phyloP scores from a whole-genome alignment of 1,140 invertebrate genomes.

The Muscidifurax raptorellus region DNA sequence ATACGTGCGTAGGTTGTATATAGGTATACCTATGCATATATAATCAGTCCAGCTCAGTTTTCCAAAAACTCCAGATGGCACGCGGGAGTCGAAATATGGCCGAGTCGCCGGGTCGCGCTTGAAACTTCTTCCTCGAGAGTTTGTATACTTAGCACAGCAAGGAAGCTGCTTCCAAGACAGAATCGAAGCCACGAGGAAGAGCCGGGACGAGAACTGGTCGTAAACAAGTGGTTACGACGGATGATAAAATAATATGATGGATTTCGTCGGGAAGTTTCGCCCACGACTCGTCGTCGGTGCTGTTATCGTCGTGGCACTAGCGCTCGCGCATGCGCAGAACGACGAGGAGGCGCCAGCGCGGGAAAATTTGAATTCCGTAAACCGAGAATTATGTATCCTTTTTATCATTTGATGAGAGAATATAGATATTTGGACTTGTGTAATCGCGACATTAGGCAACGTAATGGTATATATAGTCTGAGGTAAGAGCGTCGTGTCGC shows the following conservation, averaged over 20 bases:
- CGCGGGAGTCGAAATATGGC: constrained; percentile 38
- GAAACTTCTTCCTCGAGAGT: not conserved
- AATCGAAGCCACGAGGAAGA: not conserved
- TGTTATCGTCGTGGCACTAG: constrained; percentile 23
- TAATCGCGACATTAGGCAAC: not conserved
- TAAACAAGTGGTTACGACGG: not conserved
- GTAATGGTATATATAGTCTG: no score
- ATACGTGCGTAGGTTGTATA: not conserved
- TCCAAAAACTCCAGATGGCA: constrained; percentile 47
- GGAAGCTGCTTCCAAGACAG: not conserved
- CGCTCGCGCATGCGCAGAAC: constrained; percentile 52
- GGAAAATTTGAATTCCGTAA: constrained; percentile 51
- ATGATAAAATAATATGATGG: not conserved
- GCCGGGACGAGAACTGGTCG: not conserved
- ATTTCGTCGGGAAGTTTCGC: not conserved
- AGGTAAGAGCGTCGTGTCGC: no score
- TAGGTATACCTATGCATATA: not conserved
- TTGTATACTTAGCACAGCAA: no score
- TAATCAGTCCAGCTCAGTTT: not conserved
- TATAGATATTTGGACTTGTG: not conserved
- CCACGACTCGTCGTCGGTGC: not conserved
- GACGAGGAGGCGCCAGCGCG: constrained; percentile 14
- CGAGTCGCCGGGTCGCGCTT: not conserved
- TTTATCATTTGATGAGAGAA: constrained; percentile 40
- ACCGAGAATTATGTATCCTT: constrained; percentile 64